Percentiles rank a stretch among this genome's conserved stretches.
Conservation (phyloP, 2,797 vertebrate genomes). For the Typhlichthys subterraneus region DNA sequence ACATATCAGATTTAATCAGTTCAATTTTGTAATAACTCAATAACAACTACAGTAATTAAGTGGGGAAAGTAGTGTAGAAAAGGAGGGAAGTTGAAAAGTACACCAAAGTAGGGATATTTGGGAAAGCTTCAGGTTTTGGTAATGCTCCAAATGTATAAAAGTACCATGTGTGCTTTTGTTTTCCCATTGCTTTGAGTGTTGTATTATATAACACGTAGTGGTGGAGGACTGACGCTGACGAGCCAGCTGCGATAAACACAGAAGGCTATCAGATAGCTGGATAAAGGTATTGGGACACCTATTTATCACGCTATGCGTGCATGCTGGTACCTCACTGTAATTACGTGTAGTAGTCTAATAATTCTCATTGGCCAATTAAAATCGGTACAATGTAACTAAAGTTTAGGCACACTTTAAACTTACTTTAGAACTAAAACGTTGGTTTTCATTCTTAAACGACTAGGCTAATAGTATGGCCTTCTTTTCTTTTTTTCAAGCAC, state of each 20-base stretch:
- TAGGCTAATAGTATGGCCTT: no score
- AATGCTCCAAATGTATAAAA: not conserved
- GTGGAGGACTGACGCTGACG: constrained; percentile 26
- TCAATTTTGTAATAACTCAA: not conserved
- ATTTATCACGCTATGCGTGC: constrained; percentile 13
- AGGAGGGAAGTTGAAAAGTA: not conserved
- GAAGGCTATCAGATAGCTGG: constrained; percentile 15
- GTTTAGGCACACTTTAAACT: no score
- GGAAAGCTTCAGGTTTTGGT: not conserved
- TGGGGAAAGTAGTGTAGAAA: not conserved
- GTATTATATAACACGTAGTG: constrained; percentile 45
- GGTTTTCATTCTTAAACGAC: no score
- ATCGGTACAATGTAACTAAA: no score
- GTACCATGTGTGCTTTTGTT: not conserved
- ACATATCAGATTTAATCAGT: no score
- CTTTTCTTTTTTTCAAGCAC: not conserved
- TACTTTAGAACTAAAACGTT: no score
- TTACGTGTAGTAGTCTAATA: no score
- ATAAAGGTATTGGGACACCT: constrained; percentile 44
- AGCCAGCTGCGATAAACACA: constrained; percentile 56
- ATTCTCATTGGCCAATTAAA: no score
- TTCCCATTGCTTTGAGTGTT: constrained; percentile 24
- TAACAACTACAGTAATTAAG: not conserved
- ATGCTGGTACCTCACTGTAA: constrained; percentile 14
- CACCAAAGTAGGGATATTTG: not conserved